These are phyloP conservation scores for Ostrea edulis DNA, from an alignment of 1,140 invertebrate species.

Conservation along the genomic window DNA sequence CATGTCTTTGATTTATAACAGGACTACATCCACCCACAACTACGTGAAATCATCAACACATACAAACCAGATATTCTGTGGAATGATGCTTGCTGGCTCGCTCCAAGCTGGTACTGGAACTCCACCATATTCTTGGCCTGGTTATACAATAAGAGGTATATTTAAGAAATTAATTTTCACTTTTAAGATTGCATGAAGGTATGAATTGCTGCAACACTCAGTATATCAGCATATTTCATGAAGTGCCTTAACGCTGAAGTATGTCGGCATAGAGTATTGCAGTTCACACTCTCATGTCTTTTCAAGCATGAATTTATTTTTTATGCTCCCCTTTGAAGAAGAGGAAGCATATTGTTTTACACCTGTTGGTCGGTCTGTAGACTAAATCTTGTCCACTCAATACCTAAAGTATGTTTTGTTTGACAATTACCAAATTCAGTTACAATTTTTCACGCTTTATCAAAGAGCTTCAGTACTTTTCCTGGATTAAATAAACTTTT, in stretches of 20 bases:
- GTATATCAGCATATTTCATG: too few relatives aligned
- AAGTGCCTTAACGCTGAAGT: too few relatives aligned
- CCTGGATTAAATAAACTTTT: too few relatives aligned
- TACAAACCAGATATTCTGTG: conserved; percentile 95
- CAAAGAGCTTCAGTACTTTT: too few relatives aligned
- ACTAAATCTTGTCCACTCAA: neutral
- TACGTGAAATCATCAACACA: conserved; percentile 83
- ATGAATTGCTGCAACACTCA: too few relatives aligned
- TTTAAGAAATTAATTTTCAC: too few relatives aligned
- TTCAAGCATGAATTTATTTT: too few relatives aligned
- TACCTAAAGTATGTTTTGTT: neutral
- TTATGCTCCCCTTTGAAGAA: neutral
- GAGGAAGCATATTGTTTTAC: neutral
- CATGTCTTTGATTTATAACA: conserved; percentile 48
- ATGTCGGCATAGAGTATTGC: too few relatives aligned
- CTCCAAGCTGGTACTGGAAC: conserved; percentile 85
- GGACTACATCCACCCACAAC: conserved; percentile 80
- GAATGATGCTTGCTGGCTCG: conserved; percentile 88
- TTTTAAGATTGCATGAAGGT: too few relatives aligned
- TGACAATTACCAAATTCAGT: neutral
- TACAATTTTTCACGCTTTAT: neutral
- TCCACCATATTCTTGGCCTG: conserved; percentile 87
- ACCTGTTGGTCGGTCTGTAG: neutral
- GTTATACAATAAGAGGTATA: conserved; percentile 84
- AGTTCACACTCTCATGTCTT: too few relatives aligned